phyloP scores from a whole-genome alignment of 1,140 invertebrate species.

The Tenebrio molitor region DNA sequence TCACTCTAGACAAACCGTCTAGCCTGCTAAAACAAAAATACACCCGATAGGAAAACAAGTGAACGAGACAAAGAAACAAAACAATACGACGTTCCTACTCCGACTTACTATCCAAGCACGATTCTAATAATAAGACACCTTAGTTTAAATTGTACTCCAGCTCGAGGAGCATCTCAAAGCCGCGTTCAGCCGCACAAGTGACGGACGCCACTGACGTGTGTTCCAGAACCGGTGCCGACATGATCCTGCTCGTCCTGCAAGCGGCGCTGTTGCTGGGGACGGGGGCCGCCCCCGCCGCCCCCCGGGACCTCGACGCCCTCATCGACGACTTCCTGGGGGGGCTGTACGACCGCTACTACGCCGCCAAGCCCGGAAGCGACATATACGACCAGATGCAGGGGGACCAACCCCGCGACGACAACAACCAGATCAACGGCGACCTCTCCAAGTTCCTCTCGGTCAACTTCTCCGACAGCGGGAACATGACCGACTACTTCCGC shows the following conservation, averaged over 20 bases:
- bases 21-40: constrained; percentile 33
- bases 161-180: constrained; percentile 16
- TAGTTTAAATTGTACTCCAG: constrained; percentile 46
- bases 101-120: constrained; percentile 41
- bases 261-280: neutral
- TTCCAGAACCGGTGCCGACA: too few species aligned
- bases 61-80: constrained; percentile 30
- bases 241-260: too few species aligned
- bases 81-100: constrained; percentile 36
- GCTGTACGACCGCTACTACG: constrained; percentile 22
- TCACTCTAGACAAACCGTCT: constrained; percentile 29
- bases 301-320: constrained; percentile 29
- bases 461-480: constrained; percentile 8
- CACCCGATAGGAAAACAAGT: neutral
- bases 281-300: constrained; percentile 7
- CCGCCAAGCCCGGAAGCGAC: neutral
- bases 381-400: constrained; percentile 52
- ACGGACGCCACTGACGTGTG: constrained; percentile 10
- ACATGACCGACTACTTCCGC: constrained; percentile 40
- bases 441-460: constrained; percentile 4
- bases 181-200: neutral
- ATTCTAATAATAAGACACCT: constrained; percentile 48
- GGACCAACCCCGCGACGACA: constrained; percentile 46
- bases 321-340: constrained; percentile 28
- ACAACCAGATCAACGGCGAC: constrained; percentile 21